A percentile compares a stretch with the other conserved stretches of the same genome.
Conservation (phyloP, 2,113 vertebrate species). For the Scomber japonicus region DNA sequence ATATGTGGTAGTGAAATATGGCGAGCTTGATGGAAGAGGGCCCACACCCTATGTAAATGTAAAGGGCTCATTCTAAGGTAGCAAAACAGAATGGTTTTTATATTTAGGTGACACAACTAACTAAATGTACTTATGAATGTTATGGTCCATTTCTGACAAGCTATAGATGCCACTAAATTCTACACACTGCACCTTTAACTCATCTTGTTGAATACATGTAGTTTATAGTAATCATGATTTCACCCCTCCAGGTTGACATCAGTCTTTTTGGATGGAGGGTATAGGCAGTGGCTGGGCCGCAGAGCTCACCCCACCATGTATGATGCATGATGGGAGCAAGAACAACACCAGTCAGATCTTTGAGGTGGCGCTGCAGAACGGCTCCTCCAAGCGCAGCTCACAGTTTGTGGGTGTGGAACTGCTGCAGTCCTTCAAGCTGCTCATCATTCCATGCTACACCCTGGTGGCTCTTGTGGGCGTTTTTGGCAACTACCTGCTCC, state of each 20-base stretch:
- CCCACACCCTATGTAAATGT: no score
- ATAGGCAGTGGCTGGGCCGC: constrained; percentile 71
- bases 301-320: constrained; percentile 54
- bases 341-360: constrained; percentile 73
- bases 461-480: constrained; percentile 88
- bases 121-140: no score
- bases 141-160: no score
- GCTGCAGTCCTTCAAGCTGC: constrained; percentile 89
- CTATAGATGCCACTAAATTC: no score
- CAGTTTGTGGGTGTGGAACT: constrained; percentile 89
- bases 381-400: constrained; percentile 81
- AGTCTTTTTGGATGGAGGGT: constrained; percentile 75
- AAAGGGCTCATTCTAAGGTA: no score
- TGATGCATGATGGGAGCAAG: constrained; percentile 32
- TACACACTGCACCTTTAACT: no score
- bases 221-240: constrained; percentile 5
- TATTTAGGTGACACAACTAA: no score
- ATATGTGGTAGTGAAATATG: no score
- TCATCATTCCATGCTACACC: constrained; percentile 91
- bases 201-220: no score
- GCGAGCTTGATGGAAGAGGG: no score
- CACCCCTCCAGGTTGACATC: constrained; percentile 23
- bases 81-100: no score
- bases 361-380: constrained; percentile 82
- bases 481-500: constrained; percentile 90